These are phyloP conservation scores for Mellivora capensis DNA, from an alignment of 2,113 vertebrate species.

Conservation along the genomic window DNA sequence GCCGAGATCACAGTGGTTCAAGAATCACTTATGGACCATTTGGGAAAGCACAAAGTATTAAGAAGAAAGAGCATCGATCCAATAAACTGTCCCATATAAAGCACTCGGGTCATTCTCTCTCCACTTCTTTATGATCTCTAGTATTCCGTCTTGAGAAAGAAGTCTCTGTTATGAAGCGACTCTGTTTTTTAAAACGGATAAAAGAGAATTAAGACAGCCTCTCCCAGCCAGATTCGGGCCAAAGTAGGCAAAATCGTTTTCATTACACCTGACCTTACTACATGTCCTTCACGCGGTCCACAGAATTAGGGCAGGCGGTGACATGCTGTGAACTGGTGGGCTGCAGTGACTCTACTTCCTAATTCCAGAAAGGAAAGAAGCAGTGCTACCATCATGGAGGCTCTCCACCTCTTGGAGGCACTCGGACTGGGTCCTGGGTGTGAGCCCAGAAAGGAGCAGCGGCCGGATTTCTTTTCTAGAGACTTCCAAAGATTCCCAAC, in stretches of 20 bases:
- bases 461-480: not conserved
- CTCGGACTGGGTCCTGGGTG: not conserved
- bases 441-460: not conserved
- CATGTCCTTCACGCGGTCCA: constrained; percentile 15
- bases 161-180: constrained; percentile 42
- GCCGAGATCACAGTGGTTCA: constrained; percentile 58
- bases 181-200: constrained; percentile 53
- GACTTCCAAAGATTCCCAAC: not conserved
- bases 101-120: constrained; percentile 13
- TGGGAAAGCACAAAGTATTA: constrained; percentile 61
- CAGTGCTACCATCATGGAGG: not conserved
- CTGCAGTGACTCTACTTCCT: not conserved
- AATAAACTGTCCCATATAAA: constrained; percentile 60
- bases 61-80: constrained; percentile 54
- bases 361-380: not conserved
- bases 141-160: constrained; percentile 62
- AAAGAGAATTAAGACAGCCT: constrained; percentile 53
- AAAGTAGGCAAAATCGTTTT: not conserved
- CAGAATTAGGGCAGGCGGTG: constrained; percentile 9
- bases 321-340: not conserved
- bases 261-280: constrained; percentile 46
- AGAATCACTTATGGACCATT: constrained; percentile 63
- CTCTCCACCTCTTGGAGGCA: not conserved
- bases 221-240: constrained; percentile 12
- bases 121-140: constrained; percentile 40